Evolutionary conservation across 2,797 vertebrate species (phyloP).

Genomic region (Caiman crocodilus): DNA sequence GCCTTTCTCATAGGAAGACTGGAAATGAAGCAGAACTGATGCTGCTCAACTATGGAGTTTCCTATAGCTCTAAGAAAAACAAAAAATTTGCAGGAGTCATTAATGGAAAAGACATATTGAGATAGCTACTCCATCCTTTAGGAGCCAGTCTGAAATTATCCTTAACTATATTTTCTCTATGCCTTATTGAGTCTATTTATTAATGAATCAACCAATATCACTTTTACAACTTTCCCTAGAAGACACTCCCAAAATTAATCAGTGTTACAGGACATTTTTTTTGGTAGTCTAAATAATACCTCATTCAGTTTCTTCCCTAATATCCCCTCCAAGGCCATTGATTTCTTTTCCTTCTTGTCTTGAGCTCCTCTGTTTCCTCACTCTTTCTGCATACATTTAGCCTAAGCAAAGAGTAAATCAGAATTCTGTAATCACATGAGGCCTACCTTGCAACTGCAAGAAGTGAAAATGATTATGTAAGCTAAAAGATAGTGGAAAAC

Average conservation of each 20-base stretch:
- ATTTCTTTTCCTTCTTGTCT: not conserved
- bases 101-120: not conserved
- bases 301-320: not conserved
- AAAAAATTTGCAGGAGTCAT: not conserved
- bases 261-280: not conserved
- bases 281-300: not conserved
- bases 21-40: not conserved
- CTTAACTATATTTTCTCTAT: not conserved
- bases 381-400: not conserved
- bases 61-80: constrained; percentile 2
- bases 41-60: not conserved
- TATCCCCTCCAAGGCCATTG: not conserved
- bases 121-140: not conserved
- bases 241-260: not conserved
- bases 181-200: constrained; percentile 18
- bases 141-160: not conserved
- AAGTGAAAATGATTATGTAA: not conserved
- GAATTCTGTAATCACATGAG: not conserved
- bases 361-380: not conserved
- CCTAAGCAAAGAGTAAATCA: not conserved
- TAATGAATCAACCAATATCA: constrained; percentile 22
- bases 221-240: not conserved
- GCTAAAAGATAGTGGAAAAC: not conserved
- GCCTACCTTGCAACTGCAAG: not conserved
- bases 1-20: not conserved